These are phyloP conservation scores for Callosobruchus maculatus DNA, from an alignment of 2,888 invertebrate genomes.

Conservation along the genomic window DNA sequence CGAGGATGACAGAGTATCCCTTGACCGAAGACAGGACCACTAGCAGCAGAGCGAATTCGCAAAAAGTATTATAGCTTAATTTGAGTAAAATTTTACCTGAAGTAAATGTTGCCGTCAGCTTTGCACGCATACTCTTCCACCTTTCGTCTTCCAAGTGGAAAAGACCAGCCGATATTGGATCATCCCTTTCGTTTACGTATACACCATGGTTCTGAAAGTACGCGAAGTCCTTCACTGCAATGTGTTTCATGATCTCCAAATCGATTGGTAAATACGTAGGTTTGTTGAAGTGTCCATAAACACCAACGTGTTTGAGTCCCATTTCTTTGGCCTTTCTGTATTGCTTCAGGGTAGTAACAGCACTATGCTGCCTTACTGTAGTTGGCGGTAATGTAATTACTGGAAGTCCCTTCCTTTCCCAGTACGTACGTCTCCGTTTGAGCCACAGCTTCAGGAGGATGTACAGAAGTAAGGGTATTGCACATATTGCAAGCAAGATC, in stretches of 20 bases:
- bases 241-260: neutral
- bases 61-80: too few species aligned
- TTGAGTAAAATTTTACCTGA: slow-evolving; percentile 47
- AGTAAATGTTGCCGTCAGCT: slow-evolving; percentile 63
- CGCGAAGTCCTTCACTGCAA: neutral
- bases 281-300: neutral
- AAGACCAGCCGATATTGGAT: neutral
- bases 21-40: too few species aligned
- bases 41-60: too few species aligned
- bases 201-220: neutral
- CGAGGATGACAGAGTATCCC: too few species aligned
- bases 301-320: neutral
- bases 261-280: neutral
- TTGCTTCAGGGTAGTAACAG: neutral
- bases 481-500: neutral
- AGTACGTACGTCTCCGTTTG: neutral
- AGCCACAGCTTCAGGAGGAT: neutral
- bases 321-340: neutral
- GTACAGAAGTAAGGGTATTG: neutral
- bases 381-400: neutral
- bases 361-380: neutral
- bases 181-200: neutral
- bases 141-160: slow-evolving; percentile 1
- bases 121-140: slow-evolving; percentile 47
- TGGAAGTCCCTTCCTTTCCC: neutral